phyloP scores from a whole-genome alignment of 2,888 invertebrate species.

The Pecten maximus region DNA sequence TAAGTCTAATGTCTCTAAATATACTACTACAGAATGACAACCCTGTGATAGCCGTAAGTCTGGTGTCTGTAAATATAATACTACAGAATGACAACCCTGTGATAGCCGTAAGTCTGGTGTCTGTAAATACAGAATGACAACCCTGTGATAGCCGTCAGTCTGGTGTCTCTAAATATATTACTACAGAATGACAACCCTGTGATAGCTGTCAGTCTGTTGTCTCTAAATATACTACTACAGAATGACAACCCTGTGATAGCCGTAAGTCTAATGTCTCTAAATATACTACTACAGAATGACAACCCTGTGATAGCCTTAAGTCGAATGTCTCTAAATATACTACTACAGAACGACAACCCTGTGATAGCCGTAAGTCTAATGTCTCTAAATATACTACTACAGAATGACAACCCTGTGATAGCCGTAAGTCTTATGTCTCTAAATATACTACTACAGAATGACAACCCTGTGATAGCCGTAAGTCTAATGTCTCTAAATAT shows the following conservation, averaged over 20 bases:
- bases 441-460: no score
- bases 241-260: slow-evolving; percentile 91
- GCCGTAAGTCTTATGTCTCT: slow-evolving; percentile 83
- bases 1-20: no score
- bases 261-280: no score
- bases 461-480: no score
- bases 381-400: slow-evolving; percentile 86
- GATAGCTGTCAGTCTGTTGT: no score
- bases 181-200: background rate
- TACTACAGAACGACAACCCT: slow-evolving; percentile 91
- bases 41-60: no score
- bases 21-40: no score
- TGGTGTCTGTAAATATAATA: no score
- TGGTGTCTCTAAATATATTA: no score
- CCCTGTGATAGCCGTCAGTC: slow-evolving; percentile 84
- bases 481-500: no score
- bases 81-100: no score
- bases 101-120: slow-evolving; percentile 86
- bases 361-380: slow-evolving; percentile 86
- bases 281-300: no score
- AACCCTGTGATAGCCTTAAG: slow-evolving; percentile 88
- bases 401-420: slow-evolving; percentile 92
- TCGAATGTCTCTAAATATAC: slow-evolving; percentile 77
- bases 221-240: slow-evolving; percentile 87
- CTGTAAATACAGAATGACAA: background rate